Evolutionary conservation across 37 sponge, comb jelly and placozoan genomes (phyloP), one percentile per base, ranked within the genome.

Genomic region (Mnemiopsis leidyi): DNA sequence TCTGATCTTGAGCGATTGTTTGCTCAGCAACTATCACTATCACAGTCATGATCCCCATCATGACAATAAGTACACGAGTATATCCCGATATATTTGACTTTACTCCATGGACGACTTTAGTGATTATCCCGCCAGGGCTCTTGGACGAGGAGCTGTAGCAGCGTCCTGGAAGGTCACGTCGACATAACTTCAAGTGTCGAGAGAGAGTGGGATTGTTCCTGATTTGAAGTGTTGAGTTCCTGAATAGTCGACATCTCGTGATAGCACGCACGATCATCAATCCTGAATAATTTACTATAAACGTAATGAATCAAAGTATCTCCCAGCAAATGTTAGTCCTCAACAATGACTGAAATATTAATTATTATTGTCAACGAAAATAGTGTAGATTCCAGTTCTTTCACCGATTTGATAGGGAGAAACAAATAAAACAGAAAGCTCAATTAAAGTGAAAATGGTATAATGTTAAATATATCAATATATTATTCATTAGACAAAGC

Each of bases 1-100:
- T 26, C 40, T 9, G 23, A 26, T 85, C 36, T 85, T 38, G 61
- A 25, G 90, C 90, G 32, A 85, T 85, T 2, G 38, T 39, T 26
- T 85, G 90, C 35, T 85, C 90, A 3, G 90, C 90, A 2, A 85
- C 90, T 20, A 85, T 40, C 7, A 85, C 61, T 38, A 85, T 85
- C 9, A 85, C 61, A 38, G 61, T 40, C 90, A 85, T 85, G 23
- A 85, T 39, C 5, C 90, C 90, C 61, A 40, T 85, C 29, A 85
- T 37, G 39, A 85, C 90, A 39, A 85, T 38, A 25, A 85, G 90
- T 23, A 85, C 90, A 2, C 90, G 33, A 37, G 90, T 85, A 40
- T 85, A 85, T n/a, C 90, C 90, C 18, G 90, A 85, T 38, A 85
- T 85, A 37, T 85, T 85, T 1, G 23, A 39, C 24, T 61, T 85